Percentiles rank a stretch among this genome's conserved stretches.
Conservation (phyloP, 2,113 vertebrate genomes). For the Cinclus mexicanus region DNA sequence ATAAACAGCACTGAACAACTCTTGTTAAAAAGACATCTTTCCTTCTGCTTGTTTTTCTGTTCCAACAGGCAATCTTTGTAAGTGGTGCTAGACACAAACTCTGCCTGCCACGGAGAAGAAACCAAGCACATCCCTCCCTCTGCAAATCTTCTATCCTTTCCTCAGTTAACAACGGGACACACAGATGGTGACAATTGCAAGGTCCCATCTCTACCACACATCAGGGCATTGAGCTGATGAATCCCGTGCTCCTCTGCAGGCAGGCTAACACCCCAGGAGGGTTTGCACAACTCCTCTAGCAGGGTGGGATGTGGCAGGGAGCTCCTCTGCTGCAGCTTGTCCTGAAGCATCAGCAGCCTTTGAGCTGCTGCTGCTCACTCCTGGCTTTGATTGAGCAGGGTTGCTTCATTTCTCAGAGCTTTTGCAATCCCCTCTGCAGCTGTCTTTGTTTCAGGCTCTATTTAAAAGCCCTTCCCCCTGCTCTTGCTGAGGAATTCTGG, state of each 20-base stretch:
- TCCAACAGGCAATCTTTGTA: neutral
- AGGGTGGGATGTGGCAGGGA: neutral
- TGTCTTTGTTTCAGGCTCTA: neutral
- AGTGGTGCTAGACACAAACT: neutral
- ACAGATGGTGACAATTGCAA: neutral
- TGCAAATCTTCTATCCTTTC: neutral
- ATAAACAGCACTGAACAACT: neutral
- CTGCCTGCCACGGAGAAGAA: neutral
- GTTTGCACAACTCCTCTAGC: neutral
- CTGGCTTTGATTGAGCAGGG: neutral
- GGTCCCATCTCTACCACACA: neutral
- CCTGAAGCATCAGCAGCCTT: neutral
- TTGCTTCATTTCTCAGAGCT: constrained; percentile 14
- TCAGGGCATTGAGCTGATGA: neutral
- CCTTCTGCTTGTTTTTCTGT: neutral
- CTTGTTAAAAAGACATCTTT: neutral
- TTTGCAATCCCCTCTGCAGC: constrained; percentile 23
- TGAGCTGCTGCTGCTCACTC: neutral
- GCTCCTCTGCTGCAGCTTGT: neutral
- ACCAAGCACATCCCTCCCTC: neutral
- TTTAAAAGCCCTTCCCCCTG: neutral
- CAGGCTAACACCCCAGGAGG: neutral
- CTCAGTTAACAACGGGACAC: neutral
- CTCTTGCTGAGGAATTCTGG: neutral
- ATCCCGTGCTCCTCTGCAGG: neutral